phyloP scores from a whole-genome alignment of 2,113 vertebrate species.

The Rhadina sibilatrix region DNA sequence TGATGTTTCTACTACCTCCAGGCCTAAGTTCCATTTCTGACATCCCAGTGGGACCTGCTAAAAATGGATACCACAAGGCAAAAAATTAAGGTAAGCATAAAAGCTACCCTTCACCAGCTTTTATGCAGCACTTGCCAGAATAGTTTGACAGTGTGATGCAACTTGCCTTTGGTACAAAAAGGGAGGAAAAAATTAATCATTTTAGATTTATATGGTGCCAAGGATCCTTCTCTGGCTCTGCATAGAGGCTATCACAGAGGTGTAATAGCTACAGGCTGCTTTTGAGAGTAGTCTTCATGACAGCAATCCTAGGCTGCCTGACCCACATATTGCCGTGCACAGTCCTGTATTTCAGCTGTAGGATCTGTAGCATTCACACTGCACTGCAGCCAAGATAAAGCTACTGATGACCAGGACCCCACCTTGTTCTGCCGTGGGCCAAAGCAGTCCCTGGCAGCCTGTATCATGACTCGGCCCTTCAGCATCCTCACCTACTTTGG shows the following conservation, averaged over 20 bases:
- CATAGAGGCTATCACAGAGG: background rate
- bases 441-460: background rate
- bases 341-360: background rate
- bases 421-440: background rate
- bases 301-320: background rate
- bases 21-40: background rate
- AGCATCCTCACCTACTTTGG: background rate
- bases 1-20: background rate
- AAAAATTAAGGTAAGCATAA: background rate
- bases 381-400: background rate
- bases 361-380: background rate
- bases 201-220: background rate
- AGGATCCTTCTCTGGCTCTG: background rate
- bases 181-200: background rate
- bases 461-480: background rate
- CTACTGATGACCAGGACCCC: rapidly evolving
- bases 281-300: background rate
- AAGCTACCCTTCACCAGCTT: background rate
- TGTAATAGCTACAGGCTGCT: background rate
- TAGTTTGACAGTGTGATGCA: background rate
- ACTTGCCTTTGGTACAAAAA: background rate
- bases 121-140: background rate
- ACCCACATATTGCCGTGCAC: background rate
- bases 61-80: background rate
- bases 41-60: background rate